These are phyloP conservation scores for Plestiodon gilberti DNA, from an alignment of 2,113 vertebrate species.

Conservation along the genomic window DNA sequence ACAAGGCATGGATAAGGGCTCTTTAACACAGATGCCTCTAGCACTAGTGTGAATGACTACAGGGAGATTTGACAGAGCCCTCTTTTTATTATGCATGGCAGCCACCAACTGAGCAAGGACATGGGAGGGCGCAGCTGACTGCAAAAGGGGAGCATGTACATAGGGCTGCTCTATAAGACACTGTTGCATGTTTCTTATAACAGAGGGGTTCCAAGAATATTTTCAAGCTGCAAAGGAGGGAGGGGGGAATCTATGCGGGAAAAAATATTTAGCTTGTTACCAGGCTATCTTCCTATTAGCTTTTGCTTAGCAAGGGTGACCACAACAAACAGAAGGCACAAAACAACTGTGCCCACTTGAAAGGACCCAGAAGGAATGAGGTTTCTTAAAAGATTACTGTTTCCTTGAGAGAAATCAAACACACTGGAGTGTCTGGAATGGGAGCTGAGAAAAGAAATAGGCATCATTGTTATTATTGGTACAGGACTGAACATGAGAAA, in stretches of 20 bases:
- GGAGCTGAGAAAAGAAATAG: not conserved
- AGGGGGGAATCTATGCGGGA: not conserved
- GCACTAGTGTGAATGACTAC: not conserved
- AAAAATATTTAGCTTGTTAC: slow-evolving; percentile 1
- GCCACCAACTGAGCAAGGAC: not conserved
- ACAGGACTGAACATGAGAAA: slow-evolving; percentile 23
- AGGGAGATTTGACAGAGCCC: not conserved
- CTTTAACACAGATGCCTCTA: not conserved
- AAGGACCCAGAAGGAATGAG: not conserved
- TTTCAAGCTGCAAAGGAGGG: not conserved
- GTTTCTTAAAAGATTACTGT: not conserved
- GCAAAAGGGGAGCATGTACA: not conserved
- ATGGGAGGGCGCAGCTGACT: not conserved
- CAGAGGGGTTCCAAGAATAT: not conserved
- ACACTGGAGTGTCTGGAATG: not conserved
- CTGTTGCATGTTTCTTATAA: not conserved
- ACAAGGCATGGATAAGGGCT: not conserved
- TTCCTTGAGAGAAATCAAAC: slow-evolving; percentile 32
- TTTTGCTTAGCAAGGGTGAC: not conserved
- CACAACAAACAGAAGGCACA: not conserved
- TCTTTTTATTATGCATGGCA: not conserved
- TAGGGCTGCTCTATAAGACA: not conserved
- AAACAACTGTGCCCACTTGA: slow-evolving; percentile 15
- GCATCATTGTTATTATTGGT: slow-evolving; percentile 19
- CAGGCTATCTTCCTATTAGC: accelerated